phyloP scores from a whole-genome alignment of 2,888 invertebrate genomes.

The Meandrusa payeni region DNA sequence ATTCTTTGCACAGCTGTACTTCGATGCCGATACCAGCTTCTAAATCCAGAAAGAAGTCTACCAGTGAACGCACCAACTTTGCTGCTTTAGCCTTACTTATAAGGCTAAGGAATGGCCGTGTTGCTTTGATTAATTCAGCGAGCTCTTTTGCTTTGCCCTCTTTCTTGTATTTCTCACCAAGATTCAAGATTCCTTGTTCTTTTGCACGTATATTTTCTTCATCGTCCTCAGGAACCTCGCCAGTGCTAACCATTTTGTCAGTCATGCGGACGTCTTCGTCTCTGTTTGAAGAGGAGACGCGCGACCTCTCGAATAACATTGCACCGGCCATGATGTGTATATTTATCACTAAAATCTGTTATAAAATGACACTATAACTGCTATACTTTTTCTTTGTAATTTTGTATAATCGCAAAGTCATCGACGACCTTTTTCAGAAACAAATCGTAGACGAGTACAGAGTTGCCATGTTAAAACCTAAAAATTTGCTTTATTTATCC shows the following conservation, averaged over 20 bases:
- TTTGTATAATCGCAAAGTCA: conserved; percentile 80
- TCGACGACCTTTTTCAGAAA: conserved; percentile 77
- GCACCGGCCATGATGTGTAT: conserved; percentile 91
- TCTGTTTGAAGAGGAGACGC: conserved; percentile 87
- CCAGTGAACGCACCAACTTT: conserved; percentile 96
- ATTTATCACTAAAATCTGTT: conserved; percentile 67
- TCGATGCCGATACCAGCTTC: conserved; percentile 98
- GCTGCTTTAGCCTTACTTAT: conserved; percentile 99
- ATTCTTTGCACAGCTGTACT: conserved; percentile 96
- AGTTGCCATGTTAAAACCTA: conserved; percentile 43
- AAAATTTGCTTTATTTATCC: conserved; percentile 1
- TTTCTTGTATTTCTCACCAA: conserved; percentile 95
- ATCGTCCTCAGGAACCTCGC: conserved; percentile 89
- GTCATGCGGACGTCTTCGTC: conserved; percentile 88
- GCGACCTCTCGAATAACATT: conserved; percentile 93
- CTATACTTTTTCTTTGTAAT: conserved; percentile 76
- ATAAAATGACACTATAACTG: conserved; percentile 64
- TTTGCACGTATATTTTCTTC: conserved; percentile 95
- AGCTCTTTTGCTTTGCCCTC: conserved; percentile 96
- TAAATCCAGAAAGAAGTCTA: conserved; percentile 98
- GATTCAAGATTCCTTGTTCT: conserved; percentile 95
- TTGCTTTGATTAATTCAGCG: conserved; percentile 95
- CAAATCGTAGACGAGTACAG: conserved; percentile 76
- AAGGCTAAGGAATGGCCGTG: conserved; percentile 95
- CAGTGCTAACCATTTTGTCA: conserved; percentile 89